A percentile compares a stretch with the other conserved stretches of the same genome.
Evolutionary conservation across 2,888 invertebrate species (phyloP).

Genomic region (Oxystoma pomonae): DNA sequence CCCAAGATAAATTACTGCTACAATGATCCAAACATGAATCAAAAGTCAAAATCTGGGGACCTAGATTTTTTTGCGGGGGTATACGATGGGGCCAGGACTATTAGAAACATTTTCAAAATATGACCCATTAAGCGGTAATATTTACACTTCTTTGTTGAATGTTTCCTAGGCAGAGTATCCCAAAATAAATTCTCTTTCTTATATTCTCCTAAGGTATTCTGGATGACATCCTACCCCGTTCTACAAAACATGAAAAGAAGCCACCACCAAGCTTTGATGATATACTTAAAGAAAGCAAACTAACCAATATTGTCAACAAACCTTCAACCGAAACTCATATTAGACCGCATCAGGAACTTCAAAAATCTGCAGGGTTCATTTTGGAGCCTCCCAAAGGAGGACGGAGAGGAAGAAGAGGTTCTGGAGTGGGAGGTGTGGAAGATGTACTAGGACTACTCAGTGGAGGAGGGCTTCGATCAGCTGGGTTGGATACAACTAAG

Average conservation of each 20-base stretch:
- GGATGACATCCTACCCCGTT: constrained; percentile 39
- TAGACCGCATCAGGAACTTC: neutral
- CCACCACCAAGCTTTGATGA: constrained; percentile 34
- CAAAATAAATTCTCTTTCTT: too few species aligned
- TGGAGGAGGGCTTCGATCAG: constrained; percentile 10
- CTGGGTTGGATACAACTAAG: neutral
- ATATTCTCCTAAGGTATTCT: too few species aligned
- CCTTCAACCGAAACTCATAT: neutral
- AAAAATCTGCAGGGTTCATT: neutral
- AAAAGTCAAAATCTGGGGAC: too few species aligned
- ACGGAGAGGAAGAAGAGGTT: constrained; percentile 36
- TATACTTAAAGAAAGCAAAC: constrained; percentile 39
- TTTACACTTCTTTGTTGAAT: too few species aligned
- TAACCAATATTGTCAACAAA: neutral
- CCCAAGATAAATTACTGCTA: too few species aligned
- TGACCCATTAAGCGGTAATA: too few species aligned
- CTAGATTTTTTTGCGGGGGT: too few species aligned
- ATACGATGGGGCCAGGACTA: too few species aligned
- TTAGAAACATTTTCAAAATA: too few species aligned
- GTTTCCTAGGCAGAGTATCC: too few species aligned
- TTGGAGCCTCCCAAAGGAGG: constrained; percentile 32
- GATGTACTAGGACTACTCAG: constrained; percentile 54
- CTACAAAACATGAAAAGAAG: constrained; percentile 22
- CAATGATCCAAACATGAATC: too few species aligned
- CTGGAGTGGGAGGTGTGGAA: constrained; percentile 43